Conservation (phyloP, 2,888 invertebrate species). For the Gymnoscelis rufifasciata region DNA sequence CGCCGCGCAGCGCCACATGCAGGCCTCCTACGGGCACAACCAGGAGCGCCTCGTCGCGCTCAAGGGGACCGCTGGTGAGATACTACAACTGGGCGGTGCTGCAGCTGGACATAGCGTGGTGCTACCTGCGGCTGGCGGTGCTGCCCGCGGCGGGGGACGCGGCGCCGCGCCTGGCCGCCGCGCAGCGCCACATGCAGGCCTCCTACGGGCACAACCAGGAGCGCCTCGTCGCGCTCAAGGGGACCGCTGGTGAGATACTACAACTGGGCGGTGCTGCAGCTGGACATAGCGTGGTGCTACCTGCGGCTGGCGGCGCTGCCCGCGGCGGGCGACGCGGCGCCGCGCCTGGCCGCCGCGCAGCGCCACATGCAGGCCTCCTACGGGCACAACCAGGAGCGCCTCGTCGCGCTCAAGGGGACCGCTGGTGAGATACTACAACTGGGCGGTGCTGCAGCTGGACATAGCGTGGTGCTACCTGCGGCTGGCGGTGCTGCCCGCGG, state of each 20-base stretch:
- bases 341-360: slow-evolving; percentile 83
- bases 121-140: slow-evolving; percentile 87
- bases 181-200: slow-evolving; percentile 82
- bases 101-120: slow-evolving; percentile 88
- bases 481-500: slow-evolving; percentile 82
- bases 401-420: slow-evolving; percentile 57
- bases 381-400: slow-evolving; percentile 59
- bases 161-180: slow-evolving; percentile 78
- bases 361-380: slow-evolving; percentile 80
- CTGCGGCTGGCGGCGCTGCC: slow-evolving; percentile 85
- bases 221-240: slow-evolving; percentile 56
- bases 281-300: slow-evolving; percentile 94
- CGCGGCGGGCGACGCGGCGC: slow-evolving; percentile 27
- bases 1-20: slow-evolving; percentile 82
- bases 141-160: slow-evolving; percentile 56
- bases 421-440: slow-evolving; percentile 41
- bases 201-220: slow-evolving; percentile 70
- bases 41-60: slow-evolving; percentile 53
- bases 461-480: slow-evolving; percentile 94
- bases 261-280: background rate
- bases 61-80: slow-evolving; percentile 59
- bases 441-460: slow-evolving; percentile 57
- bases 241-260: slow-evolving; percentile 49
- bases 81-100: background rate
- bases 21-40: slow-evolving; percentile 75